Conservation (phyloP, 2,888 invertebrate species). For the Odontomyia ornata region DNA sequence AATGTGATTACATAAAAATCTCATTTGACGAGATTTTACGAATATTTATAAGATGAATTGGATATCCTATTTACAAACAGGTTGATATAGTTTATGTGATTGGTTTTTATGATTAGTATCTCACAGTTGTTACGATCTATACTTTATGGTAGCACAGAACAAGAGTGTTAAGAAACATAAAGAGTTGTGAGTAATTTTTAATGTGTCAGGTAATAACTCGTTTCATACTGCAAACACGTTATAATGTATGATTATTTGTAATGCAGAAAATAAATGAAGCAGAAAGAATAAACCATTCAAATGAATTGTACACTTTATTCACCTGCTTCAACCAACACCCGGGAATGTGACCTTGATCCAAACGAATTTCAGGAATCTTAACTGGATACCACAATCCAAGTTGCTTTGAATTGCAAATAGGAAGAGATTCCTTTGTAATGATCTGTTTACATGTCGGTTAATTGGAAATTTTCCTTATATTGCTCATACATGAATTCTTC, state of each 20-base stretch:
- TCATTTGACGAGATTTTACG: constrained; percentile 53
- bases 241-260: not conserved
- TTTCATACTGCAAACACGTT: constrained; percentile 14
- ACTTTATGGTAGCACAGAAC: constrained; percentile 5
- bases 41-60: constrained; percentile 52
- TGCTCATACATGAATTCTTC: too few relatives aligned
- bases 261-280: not conserved
- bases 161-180: not conserved
- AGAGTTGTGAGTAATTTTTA: constrained; percentile 12
- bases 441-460: not conserved
- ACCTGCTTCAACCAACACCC: not conserved
- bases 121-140: constrained; percentile 9
- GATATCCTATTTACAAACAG: constrained; percentile 47
- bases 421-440: not conserved
- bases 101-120: constrained; percentile 46
- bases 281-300: not conserved
- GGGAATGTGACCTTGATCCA: constrained; percentile 10
- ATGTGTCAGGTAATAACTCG: not conserved
- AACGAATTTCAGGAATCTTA: constrained; percentile 2
- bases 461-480: not conserved
- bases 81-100: constrained; percentile 50
- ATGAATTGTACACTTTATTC: not conserved
- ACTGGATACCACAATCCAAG: not conserved
- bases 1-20: constrained; percentile 53
- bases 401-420: not conserved